Evolutionary conservation across 2,888 invertebrate genomes (phyloP), one percentile per base, ranked within the genome.

Genomic region (Xylota sylvarum): DNA sequence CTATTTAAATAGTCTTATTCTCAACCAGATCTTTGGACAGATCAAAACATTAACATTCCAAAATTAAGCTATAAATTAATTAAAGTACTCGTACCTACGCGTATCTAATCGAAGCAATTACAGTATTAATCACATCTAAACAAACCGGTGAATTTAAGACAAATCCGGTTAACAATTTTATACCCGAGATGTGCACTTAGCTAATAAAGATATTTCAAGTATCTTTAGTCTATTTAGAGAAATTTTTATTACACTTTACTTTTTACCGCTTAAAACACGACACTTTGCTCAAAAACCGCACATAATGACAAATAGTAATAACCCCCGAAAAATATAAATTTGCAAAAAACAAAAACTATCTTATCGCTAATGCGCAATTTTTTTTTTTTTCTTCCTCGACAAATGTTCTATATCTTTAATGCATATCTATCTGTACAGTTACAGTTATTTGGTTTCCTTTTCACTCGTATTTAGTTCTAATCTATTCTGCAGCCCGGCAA

Each of bases 341-440:
- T 35, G 1, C 10, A 1, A 32, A 32, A 32, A 35, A 65, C n/a
- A 27, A 58, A 77, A 77, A 77, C 77, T 77, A 77, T 77, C 77
- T 77, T 77, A 77, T 77, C 77, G 60, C 58, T n/a, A 23, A 48
- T 27, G 65, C 46, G 48, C 48, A 19, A 35, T 50, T 76, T 46
- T 35, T 60, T 4, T 37, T 27, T n/a, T 19, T 35, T 30, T 32
- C 10, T 55, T 50, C 7, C 10, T 32, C 19, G 37, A 5, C 35
- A 52, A 37, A 46, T n/a, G 5, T 19, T 55, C 12, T 30, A 40
- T 60, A 60, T 77, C 77, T 50, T 58, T 12, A 70, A 37, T 72
- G 64, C 64, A 79, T 40, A 48, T 56, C 56, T 40, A 48, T 56
- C 56, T 32, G 40, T 14, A n/a, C n/a, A 27, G 37, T n/a, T 43